Base-by-base conservation (phyloP, 2,797 vertebrate species). In the Lacerta viridis region DNA sequence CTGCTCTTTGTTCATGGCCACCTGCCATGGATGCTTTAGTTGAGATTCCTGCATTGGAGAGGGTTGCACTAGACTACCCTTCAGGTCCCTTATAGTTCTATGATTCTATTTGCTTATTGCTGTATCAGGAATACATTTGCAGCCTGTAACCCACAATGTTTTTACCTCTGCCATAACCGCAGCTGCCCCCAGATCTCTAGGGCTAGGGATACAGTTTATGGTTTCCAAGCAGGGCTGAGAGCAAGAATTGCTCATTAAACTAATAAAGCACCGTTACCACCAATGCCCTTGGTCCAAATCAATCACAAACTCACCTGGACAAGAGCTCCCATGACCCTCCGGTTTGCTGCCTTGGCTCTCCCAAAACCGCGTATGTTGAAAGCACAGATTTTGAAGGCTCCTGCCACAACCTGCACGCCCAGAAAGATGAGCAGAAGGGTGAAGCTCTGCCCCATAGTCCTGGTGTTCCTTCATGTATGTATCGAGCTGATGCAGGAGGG, bases 291-390 rank as follows among this genome's bases (percentile, higher is more conserved):
- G 59, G 66, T 3, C 20, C 29, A 90, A 80, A 77, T 17, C 59
- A 64, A 11, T 18, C 39, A 33, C 9, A 29, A 61, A 81, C 95
- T 94, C 90, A 98, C 98, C 97, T 46, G 96, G 46, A 97, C 93
- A 15, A 98, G 88, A 17, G 83, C 94, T 11, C 89, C 83, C 94
- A 98, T 96, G 83, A 98, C 95, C 2, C 75, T 80, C 0, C 18
- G 88, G 74, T 97, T 97, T 87, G 94, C 95, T 41, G 96, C 78
- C 91, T 98, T 98, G 71, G 97, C 93, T 4, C 97, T 96, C 0
- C 98, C 98, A 91, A 98, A 98, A 89, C 96, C 95, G 9, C 97
- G 97, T 41, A 97, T 90, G 41, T 98, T 98, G 93, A 98, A 98
- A 88, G 98, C 97, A 72, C 98, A 98, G 88, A 98, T 96, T 84